Conservation (phyloP, 1,140 invertebrate genomes). For the Frieseomelitta varia region DNA sequence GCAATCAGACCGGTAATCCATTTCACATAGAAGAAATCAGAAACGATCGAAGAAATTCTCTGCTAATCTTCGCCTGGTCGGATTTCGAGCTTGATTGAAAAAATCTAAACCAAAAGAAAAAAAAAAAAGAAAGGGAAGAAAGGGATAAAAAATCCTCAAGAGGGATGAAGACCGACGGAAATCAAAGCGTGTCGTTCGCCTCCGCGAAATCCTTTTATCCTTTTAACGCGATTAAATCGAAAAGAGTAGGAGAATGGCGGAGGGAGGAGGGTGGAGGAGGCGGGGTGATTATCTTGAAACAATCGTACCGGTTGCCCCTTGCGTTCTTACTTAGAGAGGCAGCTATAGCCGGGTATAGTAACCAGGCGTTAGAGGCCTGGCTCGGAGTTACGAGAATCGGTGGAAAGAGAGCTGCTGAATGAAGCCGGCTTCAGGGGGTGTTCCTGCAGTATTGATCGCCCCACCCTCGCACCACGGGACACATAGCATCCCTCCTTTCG, state of each 20-base stretch:
- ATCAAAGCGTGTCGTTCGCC: not conserved
- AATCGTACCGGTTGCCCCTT: slow-evolving; percentile 29
- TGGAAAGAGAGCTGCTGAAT: slow-evolving; percentile 68
- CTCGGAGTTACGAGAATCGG: slow-evolving; percentile 31
- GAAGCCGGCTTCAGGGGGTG: slow-evolving; percentile 72
- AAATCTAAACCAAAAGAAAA: not conserved
- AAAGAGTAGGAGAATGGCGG: not conserved
- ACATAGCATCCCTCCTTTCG: slow-evolving; percentile 42
- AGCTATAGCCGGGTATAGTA: slow-evolving; percentile 49
- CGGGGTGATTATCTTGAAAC: slow-evolving; percentile 34
- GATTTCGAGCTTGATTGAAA: not conserved
- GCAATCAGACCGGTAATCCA: too few species aligned
- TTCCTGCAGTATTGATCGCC: slow-evolving; percentile 77
- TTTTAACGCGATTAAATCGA: slow-evolving; percentile 50
- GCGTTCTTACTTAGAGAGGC: slow-evolving; percentile 4
- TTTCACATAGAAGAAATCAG: not conserved
- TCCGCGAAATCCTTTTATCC: slow-evolving; percentile 11
- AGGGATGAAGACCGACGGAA: not conserved
- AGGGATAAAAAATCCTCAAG: not conserved
- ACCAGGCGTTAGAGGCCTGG: slow-evolving; percentile 20
- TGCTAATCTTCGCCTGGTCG: too few species aligned
- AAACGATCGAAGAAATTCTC: not conserved
- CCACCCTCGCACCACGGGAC: slow-evolving; percentile 68
- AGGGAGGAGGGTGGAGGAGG: too few species aligned
- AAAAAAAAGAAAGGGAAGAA: not conserved